Conservation (phyloP, 2,113 vertebrate genomes). For the Galemys pyrenaicus region DNA sequence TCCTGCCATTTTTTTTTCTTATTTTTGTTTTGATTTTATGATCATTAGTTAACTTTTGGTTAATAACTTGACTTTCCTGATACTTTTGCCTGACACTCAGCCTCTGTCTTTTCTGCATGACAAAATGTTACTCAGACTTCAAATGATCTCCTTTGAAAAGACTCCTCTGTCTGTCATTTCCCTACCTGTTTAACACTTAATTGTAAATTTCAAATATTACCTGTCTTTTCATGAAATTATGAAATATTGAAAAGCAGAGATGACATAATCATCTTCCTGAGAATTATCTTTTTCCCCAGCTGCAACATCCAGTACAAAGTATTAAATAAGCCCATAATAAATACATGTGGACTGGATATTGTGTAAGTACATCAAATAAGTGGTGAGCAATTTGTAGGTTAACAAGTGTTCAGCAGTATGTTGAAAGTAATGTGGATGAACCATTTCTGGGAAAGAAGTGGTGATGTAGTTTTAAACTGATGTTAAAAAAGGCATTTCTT, state of each 20-base stretch:
- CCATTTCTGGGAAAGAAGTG: constrained; percentile 1
- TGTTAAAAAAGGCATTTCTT: constrained; percentile 1
- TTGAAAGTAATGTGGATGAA: background rate
- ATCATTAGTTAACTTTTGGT: background rate
- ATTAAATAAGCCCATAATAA: background rate
- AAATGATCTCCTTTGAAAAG: background rate
- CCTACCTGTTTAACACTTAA: background rate
- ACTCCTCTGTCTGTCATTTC: background rate
- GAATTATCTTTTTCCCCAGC: background rate
- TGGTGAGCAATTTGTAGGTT: background rate
- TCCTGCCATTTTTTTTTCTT: background rate
- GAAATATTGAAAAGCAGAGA: background rate
- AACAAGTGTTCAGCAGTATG: background rate
- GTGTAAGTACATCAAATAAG: background rate
- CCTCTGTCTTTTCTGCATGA: background rate
- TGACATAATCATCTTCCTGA: background rate
- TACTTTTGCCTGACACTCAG: background rate
- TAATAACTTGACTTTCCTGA: background rate
- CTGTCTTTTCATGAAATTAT: background rate
- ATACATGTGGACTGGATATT: background rate
- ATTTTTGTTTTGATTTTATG: background rate
- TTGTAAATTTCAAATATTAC: background rate
- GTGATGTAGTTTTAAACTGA: background rate
- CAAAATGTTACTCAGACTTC: background rate
- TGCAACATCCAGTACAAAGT: background rate